Evolutionary conservation across 2,888 invertebrate genomes (phyloP).

Genomic region (Leucozona laternaria): DNA sequence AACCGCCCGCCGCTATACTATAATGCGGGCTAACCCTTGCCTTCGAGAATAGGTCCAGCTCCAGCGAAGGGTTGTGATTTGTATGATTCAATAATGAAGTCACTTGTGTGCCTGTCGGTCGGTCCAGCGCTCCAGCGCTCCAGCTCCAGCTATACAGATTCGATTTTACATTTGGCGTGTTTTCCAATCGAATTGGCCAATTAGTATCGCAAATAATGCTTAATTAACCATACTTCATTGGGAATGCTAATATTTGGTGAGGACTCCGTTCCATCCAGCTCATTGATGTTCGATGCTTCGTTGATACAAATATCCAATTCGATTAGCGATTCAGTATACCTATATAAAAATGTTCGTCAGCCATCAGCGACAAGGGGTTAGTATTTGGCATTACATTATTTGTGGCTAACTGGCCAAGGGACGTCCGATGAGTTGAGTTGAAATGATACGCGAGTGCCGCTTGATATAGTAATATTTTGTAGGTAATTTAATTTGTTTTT

Average conservation of each 20-base stretch:
- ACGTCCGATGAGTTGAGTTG: neutral
- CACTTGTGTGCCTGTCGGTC: conserved; percentile 37
- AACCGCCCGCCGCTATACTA: neutral
- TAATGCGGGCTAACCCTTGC: conserved; percentile 9
- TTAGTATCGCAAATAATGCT: conserved; percentile 72
- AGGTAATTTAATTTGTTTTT: neutral
- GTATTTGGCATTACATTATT: neutral
- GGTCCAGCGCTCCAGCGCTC: too few species aligned
- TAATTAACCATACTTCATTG: conserved; percentile 73
- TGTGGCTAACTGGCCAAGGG: conserved; percentile 3
- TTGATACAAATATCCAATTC: conserved; percentile 64
- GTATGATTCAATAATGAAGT: conserved; percentile 61
- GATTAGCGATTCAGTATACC: conserved; percentile 56
- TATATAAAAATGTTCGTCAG: too few species aligned
- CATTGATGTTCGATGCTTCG: conserved; percentile 19
- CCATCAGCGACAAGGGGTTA: too few species aligned
- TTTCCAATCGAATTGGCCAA: conserved; percentile 66
- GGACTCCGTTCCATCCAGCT: neutral
- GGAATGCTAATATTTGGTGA: conserved; percentile 69
- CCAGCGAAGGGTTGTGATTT: conserved; percentile 30
- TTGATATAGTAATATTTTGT: neutral
- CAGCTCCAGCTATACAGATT: too few species aligned
- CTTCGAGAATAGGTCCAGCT: too few species aligned
- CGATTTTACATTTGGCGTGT: conserved; percentile 31
- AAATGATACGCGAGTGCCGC: neutral